Evolutionary conservation across 2,113 vertebrate genomes (phyloP).

Genomic region (Balaeniceps rex): DNA sequence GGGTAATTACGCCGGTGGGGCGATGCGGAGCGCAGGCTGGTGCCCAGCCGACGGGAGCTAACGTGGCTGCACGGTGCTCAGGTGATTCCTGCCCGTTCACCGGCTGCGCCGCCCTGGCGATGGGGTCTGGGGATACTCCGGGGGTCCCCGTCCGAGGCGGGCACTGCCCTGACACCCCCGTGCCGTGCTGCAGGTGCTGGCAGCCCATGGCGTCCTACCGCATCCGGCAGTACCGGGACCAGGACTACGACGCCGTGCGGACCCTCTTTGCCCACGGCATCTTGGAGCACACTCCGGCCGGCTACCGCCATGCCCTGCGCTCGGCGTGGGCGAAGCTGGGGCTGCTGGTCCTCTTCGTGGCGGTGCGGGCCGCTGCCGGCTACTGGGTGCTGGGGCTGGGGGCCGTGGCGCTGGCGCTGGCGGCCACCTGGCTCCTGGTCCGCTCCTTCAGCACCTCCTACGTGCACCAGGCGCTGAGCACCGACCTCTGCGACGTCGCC

Average conservation of each 20-base stretch:
- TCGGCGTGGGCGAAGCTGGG: background rate
- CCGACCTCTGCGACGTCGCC: slow-evolving; percentile 5
- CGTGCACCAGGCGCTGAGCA: background rate
- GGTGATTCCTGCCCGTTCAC: background rate
- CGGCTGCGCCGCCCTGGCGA: fast-evolving
- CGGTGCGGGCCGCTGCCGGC: background rate
- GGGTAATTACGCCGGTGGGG: fast-evolving
- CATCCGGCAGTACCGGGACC: slow-evolving; percentile 50
- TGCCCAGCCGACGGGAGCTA: background rate
- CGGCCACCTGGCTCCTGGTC: background rate
- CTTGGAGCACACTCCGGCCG: background rate
- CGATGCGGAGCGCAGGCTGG: background rate
- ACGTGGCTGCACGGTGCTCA: fast-evolving
- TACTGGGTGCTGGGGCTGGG: background rate
- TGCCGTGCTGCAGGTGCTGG: fast-evolving
- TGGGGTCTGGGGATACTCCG: no score
- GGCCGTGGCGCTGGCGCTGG: background rate
- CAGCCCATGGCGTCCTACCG: slow-evolving; percentile 13
- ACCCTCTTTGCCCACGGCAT: slow-evolving; percentile 6
- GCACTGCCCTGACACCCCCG: fast-evolving
- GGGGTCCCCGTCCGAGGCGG: fast-evolving
- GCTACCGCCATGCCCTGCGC: background rate
- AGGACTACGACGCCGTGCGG: background rate
- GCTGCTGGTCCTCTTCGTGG: background rate
- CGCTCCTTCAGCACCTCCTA: background rate